Conservation (phyloP, 1,140 invertebrate species). For the Cyclina sinensis region DNA sequence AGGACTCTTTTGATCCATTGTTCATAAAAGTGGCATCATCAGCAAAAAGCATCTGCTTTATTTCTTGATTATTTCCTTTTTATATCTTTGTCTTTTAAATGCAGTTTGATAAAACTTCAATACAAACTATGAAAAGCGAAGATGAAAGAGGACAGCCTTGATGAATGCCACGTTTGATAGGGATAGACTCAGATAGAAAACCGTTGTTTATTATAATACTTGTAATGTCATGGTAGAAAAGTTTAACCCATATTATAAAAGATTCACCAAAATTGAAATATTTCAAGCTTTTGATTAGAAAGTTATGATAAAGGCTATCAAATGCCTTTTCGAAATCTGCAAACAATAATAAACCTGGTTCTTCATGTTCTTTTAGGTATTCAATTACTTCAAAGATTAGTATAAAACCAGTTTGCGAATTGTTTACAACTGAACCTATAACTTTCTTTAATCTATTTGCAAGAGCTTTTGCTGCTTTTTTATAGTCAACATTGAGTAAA, state of each 20-base stretch:
- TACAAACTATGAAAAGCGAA: background rate
- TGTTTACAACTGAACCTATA: background rate
- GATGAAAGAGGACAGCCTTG: constrained; percentile 5
- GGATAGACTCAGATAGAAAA: background rate
- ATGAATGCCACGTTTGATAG: background rate
- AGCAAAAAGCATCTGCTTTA: background rate
- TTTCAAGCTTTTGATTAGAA: background rate
- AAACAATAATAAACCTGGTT: background rate
- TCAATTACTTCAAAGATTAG: background rate
- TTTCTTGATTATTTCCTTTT: background rate
- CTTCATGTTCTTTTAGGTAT: background rate
- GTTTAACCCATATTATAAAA: background rate
- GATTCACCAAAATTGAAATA: background rate
- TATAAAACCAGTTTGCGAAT: background rate
- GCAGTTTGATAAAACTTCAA: background rate
- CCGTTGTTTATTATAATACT: background rate
- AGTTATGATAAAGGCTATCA: background rate
- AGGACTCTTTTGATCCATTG: background rate
- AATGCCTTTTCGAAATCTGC: background rate
- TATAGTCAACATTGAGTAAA: constrained; percentile 4
- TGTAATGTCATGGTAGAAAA: background rate
- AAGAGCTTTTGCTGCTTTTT: background rate
- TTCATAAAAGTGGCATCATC: background rate
- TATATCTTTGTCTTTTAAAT: background rate
- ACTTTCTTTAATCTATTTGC: background rate